Conservation (phyloP, 2,797 vertebrate species). For the Anguilla obscura region DNA sequence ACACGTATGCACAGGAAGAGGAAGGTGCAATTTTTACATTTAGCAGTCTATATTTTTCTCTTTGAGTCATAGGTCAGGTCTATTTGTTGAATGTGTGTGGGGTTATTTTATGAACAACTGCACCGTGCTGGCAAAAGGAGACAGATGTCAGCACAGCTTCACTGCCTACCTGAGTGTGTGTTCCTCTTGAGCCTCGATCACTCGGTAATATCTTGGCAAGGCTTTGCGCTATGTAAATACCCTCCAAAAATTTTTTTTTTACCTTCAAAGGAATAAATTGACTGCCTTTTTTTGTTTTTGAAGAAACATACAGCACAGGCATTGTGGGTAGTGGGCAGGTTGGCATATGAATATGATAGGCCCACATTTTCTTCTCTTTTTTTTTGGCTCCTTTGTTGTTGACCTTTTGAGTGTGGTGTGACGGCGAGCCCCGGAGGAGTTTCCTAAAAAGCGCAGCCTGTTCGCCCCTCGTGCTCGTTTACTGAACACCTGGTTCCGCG, state of each 20-base stretch:
- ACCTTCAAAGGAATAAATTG: background rate
- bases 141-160: background rate
- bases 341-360: background rate
- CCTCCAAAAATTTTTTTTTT: background rate
- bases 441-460: background rate
- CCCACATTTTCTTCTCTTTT: background rate
- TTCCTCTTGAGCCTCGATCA: background rate
- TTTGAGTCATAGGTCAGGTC: background rate
- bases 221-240: background rate
- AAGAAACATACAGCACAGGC: background rate
- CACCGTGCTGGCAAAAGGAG: background rate
- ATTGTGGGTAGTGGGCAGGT: background rate
- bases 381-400: background rate
- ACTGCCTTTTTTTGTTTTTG: background rate
- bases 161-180: background rate
- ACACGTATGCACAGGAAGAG: too few species aligned
- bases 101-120: background rate
- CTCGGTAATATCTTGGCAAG: background rate
- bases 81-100: background rate
- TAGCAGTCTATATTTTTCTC: background rate
- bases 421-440: background rate
- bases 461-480: background rate
- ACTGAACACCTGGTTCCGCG: background rate
- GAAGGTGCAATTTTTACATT: background rate
- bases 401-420: background rate